Percentiles rank a stretch among this genome's conserved stretches.
Conservation (phyloP, 2,797 vertebrate genomes). For the Microctenopoma steveboyesi region DNA sequence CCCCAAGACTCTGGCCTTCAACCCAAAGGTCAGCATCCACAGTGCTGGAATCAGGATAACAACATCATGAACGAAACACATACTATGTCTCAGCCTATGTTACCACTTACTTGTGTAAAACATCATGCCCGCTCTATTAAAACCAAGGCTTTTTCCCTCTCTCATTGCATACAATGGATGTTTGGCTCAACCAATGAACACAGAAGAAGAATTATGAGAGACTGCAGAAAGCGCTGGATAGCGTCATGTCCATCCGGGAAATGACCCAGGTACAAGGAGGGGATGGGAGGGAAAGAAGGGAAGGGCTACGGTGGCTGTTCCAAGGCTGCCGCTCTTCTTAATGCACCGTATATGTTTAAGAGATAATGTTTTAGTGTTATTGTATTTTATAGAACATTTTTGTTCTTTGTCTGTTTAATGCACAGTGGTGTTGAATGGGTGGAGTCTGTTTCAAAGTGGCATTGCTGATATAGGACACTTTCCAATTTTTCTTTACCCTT, state of each 20-base stretch:
- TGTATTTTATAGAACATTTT: background rate
- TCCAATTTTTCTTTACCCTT: background rate
- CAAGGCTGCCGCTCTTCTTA: background rate
- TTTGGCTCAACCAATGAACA: conserved; percentile 75
- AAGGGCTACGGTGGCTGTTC: background rate
- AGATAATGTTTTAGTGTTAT: background rate
- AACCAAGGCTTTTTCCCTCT: conserved; percentile 48
- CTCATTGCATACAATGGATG: conserved; percentile 61
- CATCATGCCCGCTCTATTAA: too few species aligned
- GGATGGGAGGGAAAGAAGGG: conserved; percentile 6
- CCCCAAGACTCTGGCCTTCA: conserved; percentile 98
- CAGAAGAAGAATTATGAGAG: conserved; percentile 99
- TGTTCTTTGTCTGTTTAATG: background rate
- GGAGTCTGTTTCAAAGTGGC: conserved; percentile 1
- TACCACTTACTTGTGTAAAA: conserved; percentile 55
- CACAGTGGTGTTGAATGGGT: background rate
- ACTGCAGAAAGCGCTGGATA: conserved; percentile 98
- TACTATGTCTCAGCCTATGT: background rate
- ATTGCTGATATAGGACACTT: background rate
- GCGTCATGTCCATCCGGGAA: conserved; percentile 99
- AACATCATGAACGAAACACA: background rate
- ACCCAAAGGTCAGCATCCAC: conserved; percentile 91
- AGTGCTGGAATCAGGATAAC: background rate
- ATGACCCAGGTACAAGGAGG: conserved; percentile 94
- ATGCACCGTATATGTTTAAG: background rate